These are phyloP conservation scores for Tachystola acroxantha DNA, from an alignment of 2,888 invertebrate species.

Conservation along the genomic window DNA sequence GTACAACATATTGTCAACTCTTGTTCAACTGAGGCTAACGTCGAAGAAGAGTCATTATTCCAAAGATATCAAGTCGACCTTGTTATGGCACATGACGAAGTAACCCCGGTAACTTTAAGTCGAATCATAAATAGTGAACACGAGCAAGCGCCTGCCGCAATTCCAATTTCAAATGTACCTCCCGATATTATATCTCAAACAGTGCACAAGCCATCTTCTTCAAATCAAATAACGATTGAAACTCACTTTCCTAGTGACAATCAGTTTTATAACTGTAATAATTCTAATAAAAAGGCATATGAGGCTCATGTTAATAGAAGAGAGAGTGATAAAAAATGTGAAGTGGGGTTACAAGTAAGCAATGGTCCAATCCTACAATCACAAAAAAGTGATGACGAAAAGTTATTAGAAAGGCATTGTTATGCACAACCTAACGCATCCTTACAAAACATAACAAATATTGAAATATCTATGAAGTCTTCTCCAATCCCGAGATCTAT, in stretches of 20 bases:
- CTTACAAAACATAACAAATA: slow-evolving; percentile 70
- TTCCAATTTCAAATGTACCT: slow-evolving; percentile 44
- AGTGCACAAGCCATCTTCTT: slow-evolving; percentile 54
- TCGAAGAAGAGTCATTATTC: slow-evolving; percentile 53
- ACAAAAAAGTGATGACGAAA: slow-evolving; percentile 74
- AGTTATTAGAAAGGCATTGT: slow-evolving; percentile 59
- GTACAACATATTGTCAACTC: slow-evolving; percentile 78
- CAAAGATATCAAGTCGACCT: slow-evolving; percentile 77
- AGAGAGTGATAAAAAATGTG: slow-evolving; percentile 45
- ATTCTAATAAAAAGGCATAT: slow-evolving; percentile 25
- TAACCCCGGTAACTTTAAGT: slow-evolving; percentile 72
- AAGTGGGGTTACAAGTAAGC: slow-evolving; percentile 52
- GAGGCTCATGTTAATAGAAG: slow-evolving; percentile 28
- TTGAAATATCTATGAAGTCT: slow-evolving; percentile 65
- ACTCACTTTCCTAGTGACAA: slow-evolving; percentile 65
- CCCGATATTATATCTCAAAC: slow-evolving; percentile 71
- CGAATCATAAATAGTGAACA: slow-evolving; percentile 60
- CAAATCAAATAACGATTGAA: slow-evolving; percentile 65
- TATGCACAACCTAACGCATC: slow-evolving; percentile 56
- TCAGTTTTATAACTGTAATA: slow-evolving; percentile 36
- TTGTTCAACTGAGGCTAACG: slow-evolving; percentile 65
- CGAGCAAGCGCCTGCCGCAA: slow-evolving; percentile 39
- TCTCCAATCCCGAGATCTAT: slow-evolving; percentile 45
- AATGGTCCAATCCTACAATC: slow-evolving; percentile 46
- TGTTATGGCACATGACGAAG: slow-evolving; percentile 81